A percentile compares a stretch with the other conserved stretches of the same genome.
Conservation (phyloP, 2,797 vertebrate species). For the Merluccius polli region DNA sequence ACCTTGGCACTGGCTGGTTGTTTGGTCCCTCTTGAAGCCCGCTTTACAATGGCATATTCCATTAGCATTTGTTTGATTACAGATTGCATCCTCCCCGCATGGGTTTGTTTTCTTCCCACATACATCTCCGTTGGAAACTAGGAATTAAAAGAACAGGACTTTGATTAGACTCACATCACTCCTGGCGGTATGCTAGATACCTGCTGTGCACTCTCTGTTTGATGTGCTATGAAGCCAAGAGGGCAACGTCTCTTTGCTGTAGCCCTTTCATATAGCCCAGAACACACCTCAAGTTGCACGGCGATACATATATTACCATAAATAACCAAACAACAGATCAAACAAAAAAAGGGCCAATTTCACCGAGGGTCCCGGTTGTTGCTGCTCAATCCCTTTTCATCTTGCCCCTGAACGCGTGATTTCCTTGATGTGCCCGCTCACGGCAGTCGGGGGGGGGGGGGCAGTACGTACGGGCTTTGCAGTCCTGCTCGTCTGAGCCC, state of each 20-base stretch:
- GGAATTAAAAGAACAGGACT: conserved; percentile 55
- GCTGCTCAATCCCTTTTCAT: conserved; percentile 35
- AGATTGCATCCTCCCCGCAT: conserved; percentile 93
- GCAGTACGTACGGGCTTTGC: conserved; percentile 83
- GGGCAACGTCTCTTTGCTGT: conserved; percentile 36
- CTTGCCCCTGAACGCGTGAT: conserved; percentile 28
- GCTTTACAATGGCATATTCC: conserved; percentile 89
- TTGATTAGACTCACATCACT: conserved; percentile 47
- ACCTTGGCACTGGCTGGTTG: conserved; percentile 93
- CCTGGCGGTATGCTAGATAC: conserved; percentile 34
- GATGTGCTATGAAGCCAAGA: conserved; percentile 51
- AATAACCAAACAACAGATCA: conserved; percentile 49
- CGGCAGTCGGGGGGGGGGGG: conserved; percentile 8
- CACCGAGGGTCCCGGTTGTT: background rate
- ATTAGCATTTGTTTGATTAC: conserved; percentile 88
- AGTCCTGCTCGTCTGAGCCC: conserved; percentile 90
- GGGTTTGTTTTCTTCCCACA: conserved; percentile 90
- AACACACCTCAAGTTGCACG: conserved; percentile 40
- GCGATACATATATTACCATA: conserved; percentile 60
- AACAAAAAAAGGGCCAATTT: conserved; percentile 25
- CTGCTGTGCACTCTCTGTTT: conserved; percentile 56
- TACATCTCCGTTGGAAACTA: conserved; percentile 83
- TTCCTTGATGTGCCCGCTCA: conserved; percentile 35
- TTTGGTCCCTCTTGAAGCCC: conserved; percentile 91
- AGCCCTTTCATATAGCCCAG: conserved; percentile 26